phyloP scores from a whole-genome alignment of 2,888 invertebrate species.

The Tetramorium bicarinatum region DNA sequence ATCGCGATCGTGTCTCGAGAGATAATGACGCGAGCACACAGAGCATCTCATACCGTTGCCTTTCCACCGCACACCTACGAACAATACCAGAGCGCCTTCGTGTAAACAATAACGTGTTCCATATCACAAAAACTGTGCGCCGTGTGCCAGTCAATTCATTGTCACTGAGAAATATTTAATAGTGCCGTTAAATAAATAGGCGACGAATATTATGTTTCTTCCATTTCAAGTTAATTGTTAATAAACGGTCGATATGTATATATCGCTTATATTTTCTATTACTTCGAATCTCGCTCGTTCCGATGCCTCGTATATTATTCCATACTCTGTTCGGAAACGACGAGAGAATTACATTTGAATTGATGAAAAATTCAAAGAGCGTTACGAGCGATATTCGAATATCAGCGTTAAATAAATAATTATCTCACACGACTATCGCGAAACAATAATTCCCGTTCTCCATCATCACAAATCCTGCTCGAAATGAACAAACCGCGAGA shows the following conservation, averaged over 20 bases:
- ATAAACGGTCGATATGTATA: not conserved
- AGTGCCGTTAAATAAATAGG: constrained; percentile 1
- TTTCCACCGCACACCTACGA: not conserved
- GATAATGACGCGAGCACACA: not conserved
- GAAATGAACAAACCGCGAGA: not conserved
- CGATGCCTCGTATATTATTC: constrained; percentile 1
- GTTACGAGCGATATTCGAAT: not conserved
- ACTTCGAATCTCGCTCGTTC: not conserved
- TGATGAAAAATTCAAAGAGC: not conserved
- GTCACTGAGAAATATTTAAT: not conserved
- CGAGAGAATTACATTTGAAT: not conserved
- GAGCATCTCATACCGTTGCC: not conserved
- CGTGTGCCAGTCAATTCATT: not conserved
- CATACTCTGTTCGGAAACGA: not conserved
- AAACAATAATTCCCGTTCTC: not conserved
- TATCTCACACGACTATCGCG: not conserved
- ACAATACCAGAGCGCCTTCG: not conserved
- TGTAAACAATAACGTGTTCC: not conserved
- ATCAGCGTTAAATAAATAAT: constrained; percentile 13
- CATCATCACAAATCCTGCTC: not conserved
- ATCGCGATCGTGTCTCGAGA: not conserved
- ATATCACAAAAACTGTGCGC: not conserved
- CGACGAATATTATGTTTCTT: not conserved
- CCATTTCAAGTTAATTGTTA: constrained; percentile 8
- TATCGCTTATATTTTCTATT: not conserved